Percentiles rank a stretch among this genome's conserved stretches.
These are phyloP conservation scores for Apeira syringaria DNA, from an alignment of 2,888 invertebrate genomes.

Conservation along the genomic window DNA sequence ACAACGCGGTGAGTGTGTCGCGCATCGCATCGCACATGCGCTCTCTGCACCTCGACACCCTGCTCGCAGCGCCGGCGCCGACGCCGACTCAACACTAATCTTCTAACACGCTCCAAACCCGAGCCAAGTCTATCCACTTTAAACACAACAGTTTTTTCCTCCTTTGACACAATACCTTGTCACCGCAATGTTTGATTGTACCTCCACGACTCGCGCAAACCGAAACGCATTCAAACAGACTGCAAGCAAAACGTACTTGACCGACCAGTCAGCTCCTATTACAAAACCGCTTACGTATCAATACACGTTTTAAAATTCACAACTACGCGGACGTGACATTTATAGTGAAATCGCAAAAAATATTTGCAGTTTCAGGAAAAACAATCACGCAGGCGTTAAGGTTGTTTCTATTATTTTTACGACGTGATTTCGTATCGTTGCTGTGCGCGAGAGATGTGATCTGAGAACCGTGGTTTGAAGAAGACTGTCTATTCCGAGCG, in stretches of 20 bases:
- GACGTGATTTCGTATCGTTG: conserved; percentile 29
- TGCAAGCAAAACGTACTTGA: conserved; percentile 8
- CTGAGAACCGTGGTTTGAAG: conserved; percentile 56
- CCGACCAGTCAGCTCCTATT: conserved; percentile 1
- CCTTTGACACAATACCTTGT: background rate
- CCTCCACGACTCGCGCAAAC: background rate
- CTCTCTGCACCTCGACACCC: conserved; percentile 34
- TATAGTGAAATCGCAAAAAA: conserved; percentile 9
- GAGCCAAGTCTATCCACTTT: conserved; percentile 1
- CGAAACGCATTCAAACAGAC: background rate
- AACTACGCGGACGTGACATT: conserved; percentile 12
- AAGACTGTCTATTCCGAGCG: conserved; percentile 78
- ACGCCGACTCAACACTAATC: background rate
- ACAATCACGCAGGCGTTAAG: conserved; percentile 23
- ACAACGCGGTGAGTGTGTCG: conserved; percentile 68
- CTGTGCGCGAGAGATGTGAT: conserved; percentile 48
- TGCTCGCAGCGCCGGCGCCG: conserved; percentile 26
- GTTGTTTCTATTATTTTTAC: conserved; percentile 27
- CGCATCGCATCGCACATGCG: conserved; percentile 79
- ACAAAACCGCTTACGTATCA: conserved; percentile 20
- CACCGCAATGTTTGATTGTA: background rate
- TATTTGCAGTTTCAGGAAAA: conserved; percentile 14
- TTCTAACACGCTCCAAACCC: background rate
- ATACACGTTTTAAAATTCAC: conserved; percentile 18
- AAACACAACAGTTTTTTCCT: background rate